A percentile compares a stretch with the other conserved stretches of the same genome.
These are phyloP conservation scores for Scarus forsteni DNA, from an alignment of 2,797 vertebrate species.

Conservation along the genomic window DNA sequence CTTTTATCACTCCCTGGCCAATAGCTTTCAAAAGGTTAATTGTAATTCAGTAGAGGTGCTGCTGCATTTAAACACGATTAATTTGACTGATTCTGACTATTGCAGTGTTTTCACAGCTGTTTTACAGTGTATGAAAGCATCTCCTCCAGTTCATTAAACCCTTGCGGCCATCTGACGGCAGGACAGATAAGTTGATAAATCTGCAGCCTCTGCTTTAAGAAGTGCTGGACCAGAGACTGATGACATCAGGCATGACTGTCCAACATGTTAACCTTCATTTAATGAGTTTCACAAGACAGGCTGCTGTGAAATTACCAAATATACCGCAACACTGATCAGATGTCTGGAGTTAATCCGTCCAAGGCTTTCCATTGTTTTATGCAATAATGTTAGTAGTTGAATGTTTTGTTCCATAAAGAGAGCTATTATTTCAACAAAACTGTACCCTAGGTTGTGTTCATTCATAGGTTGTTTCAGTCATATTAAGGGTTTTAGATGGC, in stretches of 20 bases:
- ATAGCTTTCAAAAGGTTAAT: background rate
- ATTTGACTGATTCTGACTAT: background rate
- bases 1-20: too few relatives aligned
- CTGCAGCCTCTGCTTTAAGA: conserved; percentile 6
- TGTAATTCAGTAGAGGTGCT: background rate
- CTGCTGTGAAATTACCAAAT: conserved; percentile 1
- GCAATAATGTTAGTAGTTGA: background rate
- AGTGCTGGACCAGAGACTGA: background rate
- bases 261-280: conserved; percentile 3
- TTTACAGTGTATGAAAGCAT: background rate
- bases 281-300: conserved; percentile 1
- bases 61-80: background rate
- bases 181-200: conserved; percentile 10
- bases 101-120: background rate
- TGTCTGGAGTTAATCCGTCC: background rate
- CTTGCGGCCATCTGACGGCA: background rate
- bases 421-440: background rate
- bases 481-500: background rate
- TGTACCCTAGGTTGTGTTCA: background rate
- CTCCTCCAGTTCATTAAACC: conserved; percentile 6
- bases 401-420: background rate
- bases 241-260: background rate
- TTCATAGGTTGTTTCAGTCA: background rate
- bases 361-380: background rate
- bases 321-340: background rate